phyloP scores from a whole-genome alignment of 2,888 invertebrate species.

The Trissolcus japonicus region DNA sequence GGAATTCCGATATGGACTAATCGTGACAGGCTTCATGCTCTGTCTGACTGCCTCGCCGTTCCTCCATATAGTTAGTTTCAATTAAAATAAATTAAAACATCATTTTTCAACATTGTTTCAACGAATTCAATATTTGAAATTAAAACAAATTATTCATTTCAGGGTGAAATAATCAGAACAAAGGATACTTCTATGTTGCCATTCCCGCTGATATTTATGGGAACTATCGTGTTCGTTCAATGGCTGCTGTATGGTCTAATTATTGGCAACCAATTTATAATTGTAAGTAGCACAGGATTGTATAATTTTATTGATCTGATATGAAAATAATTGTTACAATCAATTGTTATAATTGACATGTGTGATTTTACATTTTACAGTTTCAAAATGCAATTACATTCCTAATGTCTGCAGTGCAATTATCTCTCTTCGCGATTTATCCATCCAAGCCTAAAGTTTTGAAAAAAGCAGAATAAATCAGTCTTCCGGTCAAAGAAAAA shows the following conservation, averaged over 20 bases:
- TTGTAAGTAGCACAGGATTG: slow-evolving; percentile 79
- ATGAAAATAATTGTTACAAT: too few species aligned
- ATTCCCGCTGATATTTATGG: slow-evolving; percentile 90
- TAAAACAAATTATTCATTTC: slow-evolving; percentile 13
- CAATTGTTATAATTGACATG: not conserved
- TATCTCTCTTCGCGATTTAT: slow-evolving; percentile 83
- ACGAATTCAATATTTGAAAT: not conserved
- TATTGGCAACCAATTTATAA: slow-evolving; percentile 85
- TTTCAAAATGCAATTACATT: slow-evolving; percentile 85
- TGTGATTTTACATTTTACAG: slow-evolving; percentile 76
- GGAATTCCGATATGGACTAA: slow-evolving; percentile 83
- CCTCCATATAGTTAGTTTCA: slow-evolving; percentile 80
- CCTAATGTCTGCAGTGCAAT: slow-evolving; percentile 80
- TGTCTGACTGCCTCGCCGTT: slow-evolving; percentile 84
- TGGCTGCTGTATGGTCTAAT: slow-evolving; percentile 91
- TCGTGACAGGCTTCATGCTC: slow-evolving; percentile 83
- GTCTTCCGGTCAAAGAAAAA: too few species aligned
- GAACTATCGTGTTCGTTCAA: slow-evolving; percentile 85
- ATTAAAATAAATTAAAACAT: slow-evolving; percentile 20
- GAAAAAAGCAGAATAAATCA: slow-evolving; percentile 16
- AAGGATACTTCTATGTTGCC: slow-evolving; percentile 92
- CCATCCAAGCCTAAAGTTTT: slow-evolving; percentile 75
- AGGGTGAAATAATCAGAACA: slow-evolving; percentile 87
- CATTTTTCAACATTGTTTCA: not conserved
- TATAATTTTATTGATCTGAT: too few species aligned